Base-by-base conservation (phyloP, 2,113 vertebrate species). In the Dipodomys stephensi region DNA sequence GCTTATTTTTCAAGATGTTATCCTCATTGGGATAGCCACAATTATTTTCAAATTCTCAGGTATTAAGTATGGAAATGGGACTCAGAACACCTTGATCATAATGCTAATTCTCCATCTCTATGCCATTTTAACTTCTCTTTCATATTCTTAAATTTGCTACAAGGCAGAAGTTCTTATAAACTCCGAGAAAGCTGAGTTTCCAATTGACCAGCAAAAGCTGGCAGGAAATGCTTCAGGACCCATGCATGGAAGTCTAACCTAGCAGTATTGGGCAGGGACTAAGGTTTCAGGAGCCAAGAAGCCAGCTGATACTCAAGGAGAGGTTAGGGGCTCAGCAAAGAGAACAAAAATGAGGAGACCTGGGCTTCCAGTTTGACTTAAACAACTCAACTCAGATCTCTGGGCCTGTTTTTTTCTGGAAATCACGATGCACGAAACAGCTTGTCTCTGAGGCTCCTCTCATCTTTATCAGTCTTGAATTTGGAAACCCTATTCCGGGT, bases 31-130 rank as follows among this genome's bases (percentile, higher is more conserved):
- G 60, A 79, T 46, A 78, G 25, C 4, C 44, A 27, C 44, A 73
- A 57, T 83, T 78, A 68, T 64, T 65, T 84, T 92, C 65, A 90
- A 87, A 65, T 85, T 79, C 12, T 12, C 39, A 67, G 57, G 57
- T 82, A 39, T 93, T 77, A 88, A 27, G 20, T 28, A 78, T 25
- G 67, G 53, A 96, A 88, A 35, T 28, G 13, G 30, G 7, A 7
- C 20, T 73, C 25, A 68, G 20, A 65, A 85, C 1, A 39, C 39
- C 39, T 39, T 39, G 39, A 39, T 49, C 7, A 35, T 87, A 32
- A 39, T 39, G 64, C 32, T 81, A 44, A 89, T 90, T 93, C 20
- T 73, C 88, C n/a, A 88, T 88, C 82, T 78, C 62, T 81, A 4
- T 79, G 16, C 72, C 81, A 77, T 68, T 62, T 78, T 85, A 71